phyloP scores from a whole-genome alignment of 2,797 vertebrate species.

The Ispidina picta region DNA sequence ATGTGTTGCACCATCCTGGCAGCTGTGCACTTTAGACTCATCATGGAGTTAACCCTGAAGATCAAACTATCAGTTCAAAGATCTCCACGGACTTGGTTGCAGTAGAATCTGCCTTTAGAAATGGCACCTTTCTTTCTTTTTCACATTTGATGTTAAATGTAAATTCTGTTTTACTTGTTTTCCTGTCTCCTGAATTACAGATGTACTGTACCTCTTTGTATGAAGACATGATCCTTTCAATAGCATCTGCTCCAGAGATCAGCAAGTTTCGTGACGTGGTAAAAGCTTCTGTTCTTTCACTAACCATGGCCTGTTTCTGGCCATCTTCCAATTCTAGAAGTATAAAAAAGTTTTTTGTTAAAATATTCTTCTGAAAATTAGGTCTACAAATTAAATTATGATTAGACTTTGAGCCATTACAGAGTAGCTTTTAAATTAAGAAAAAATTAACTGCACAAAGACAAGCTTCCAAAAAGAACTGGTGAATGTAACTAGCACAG shows the following conservation, averaged over 20 bases:
- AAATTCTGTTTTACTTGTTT: neutral
- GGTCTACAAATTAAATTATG: neutral
- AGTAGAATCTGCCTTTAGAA: neutral
- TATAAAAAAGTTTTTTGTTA: conserved; percentile 7
- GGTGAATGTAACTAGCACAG: neutral
- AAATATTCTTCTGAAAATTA: conserved; percentile 1
- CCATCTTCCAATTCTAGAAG: conserved; percentile 88
- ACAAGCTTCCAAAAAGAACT: neutral
- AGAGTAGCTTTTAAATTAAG: neutral
- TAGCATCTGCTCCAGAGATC: conserved; percentile 94
- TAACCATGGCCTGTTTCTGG: conserved; percentile 91
- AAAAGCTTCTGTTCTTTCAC: conserved; percentile 97
- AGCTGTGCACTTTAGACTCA: conserved; percentile 8
- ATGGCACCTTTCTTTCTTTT: neutral
- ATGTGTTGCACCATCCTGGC: neutral
- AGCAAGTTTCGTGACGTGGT: conserved; percentile 95
- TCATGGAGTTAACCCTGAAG: neutral
- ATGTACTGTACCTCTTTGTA: conserved; percentile 92
- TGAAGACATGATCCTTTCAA: conserved; percentile 98
- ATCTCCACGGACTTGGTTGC: neutral
- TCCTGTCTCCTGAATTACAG: neutral
- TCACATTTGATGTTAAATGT: neutral
- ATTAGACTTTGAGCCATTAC: neutral
- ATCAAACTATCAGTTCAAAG: neutral
- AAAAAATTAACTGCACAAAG: neutral